Conservation (phyloP, 2,888 invertebrate species). For the Leucoma salicis region DNA sequence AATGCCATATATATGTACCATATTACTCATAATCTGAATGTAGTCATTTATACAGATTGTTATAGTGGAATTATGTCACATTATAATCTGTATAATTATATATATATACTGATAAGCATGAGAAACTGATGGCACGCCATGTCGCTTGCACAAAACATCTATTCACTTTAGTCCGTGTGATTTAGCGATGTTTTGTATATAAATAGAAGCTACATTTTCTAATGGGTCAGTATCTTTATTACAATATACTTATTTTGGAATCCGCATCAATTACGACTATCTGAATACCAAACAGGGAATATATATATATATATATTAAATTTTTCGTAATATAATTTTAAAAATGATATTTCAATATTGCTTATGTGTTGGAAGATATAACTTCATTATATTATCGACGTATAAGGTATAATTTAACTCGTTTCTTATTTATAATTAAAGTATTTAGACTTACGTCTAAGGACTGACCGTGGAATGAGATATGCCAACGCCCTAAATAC, state of each 20-base stretch:
- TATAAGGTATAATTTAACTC: slow-evolving; percentile 13
- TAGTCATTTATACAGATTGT: too few species aligned
- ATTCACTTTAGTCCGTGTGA: too few species aligned
- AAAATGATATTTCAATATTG: slow-evolving; percentile 71
- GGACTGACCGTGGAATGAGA: slow-evolving; percentile 46
- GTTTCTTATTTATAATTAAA: slow-evolving; percentile 4
- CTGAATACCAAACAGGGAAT: slow-evolving; percentile 23
- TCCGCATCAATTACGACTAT: slow-evolving; percentile 23
- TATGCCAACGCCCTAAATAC: slow-evolving; percentile 12
- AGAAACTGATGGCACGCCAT: slow-evolving; percentile 7
- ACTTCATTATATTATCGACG: slow-evolving; percentile 28
- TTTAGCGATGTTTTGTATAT: too few species aligned
- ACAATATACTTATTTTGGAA: too few species aligned
- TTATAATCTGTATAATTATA: too few species aligned
- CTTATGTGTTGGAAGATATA: slow-evolving; percentile 63
- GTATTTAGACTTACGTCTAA: slow-evolving; percentile 10
- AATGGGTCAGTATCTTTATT: too few species aligned
- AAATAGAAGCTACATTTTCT: too few species aligned
- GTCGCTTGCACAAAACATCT: too few species aligned
- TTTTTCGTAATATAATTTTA: slow-evolving; percentile 41
- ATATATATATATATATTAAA: slow-evolving; percentile 26
- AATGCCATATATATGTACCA: neutral
- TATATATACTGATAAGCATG: too few species aligned
- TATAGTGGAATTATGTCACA: too few species aligned
- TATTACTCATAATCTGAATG: too few species aligned